Evolutionary conservation across 2,888 invertebrate genomes (phyloP).

Genomic region (Mythimna vitellina): DNA sequence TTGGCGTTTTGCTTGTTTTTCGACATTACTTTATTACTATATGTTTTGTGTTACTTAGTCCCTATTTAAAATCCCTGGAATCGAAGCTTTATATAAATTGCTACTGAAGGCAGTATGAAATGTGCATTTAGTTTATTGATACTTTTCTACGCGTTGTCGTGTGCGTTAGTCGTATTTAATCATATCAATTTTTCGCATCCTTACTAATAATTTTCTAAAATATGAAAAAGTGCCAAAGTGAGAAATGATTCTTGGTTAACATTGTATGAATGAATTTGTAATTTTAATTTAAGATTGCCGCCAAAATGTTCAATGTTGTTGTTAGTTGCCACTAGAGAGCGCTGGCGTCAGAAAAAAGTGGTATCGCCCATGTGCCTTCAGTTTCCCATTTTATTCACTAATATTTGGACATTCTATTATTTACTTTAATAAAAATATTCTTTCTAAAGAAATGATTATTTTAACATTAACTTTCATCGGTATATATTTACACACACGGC

Average conservation of each 20-base stretch:
- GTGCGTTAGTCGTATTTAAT: slow-evolving; percentile 12
- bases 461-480: slow-evolving; percentile 61
- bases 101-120: slow-evolving; percentile 13
- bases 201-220: not conserved
- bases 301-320: slow-evolving; percentile 61
- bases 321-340: slow-evolving; percentile 73
- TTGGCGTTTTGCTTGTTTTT: slow-evolving; percentile 32
- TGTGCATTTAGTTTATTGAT: slow-evolving; percentile 29
- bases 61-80: slow-evolving; percentile 31
- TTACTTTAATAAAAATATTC: slow-evolving; percentile 80
- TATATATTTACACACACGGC: slow-evolving; percentile 68
- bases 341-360: slow-evolving; percentile 76
- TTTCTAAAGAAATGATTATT: slow-evolving; percentile 72
- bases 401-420: slow-evolving; percentile 69
- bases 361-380: slow-evolving; percentile 84
- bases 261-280: slow-evolving; percentile 3
- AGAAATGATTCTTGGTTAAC: not conserved
- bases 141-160: slow-evolving; percentile 14
- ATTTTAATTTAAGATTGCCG: slow-evolving; percentile 69
- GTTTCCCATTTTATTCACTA: slow-evolving; percentile 65
- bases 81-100: slow-evolving; percentile 23
- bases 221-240: slow-evolving; percentile 8
- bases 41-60: slow-evolving; percentile 35
- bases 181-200: slow-evolving; percentile 1
- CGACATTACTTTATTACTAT: slow-evolving; percentile 27